A percentile compares a stretch with the other conserved stretches of the same genome.
Conservation (phyloP, 2,113 vertebrate genomes). For the Notarius lentiginosus region DNA sequence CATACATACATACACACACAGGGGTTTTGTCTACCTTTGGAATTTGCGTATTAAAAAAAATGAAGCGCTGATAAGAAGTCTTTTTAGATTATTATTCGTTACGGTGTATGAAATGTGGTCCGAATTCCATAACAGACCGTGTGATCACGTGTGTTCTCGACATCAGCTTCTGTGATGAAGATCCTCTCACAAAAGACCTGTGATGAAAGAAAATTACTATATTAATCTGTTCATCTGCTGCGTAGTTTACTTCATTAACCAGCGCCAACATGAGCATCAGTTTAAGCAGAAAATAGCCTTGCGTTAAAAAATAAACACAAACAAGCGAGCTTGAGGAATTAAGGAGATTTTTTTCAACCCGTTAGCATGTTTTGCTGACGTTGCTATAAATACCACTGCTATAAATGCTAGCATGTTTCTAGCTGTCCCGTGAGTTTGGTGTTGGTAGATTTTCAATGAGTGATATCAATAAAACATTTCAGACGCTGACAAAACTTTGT, state of each 20-base stretch:
- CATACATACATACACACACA: constrained; percentile 38
- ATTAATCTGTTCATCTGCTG: not conserved
- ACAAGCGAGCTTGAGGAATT: not conserved
- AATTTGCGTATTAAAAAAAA: not conserved
- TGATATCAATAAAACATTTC: not conserved
- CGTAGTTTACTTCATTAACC: not conserved
- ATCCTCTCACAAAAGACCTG: not conserved
- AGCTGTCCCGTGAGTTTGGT: not conserved
- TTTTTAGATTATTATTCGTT: not conserved
- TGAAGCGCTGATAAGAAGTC: not conserved
- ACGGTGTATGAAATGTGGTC: not conserved
- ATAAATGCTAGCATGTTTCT: not conserved
- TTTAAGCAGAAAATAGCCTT: not conserved
- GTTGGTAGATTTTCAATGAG: not conserved
- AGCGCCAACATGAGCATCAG: too few relatives aligned
- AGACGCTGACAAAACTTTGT: not conserved
- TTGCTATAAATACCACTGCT: too few relatives aligned
- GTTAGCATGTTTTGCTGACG: not conserved
- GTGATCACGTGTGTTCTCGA: not conserved
- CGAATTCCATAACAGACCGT: not conserved
- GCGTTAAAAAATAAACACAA: too few relatives aligned
- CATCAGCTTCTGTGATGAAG: not conserved
- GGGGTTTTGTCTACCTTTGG: not conserved
- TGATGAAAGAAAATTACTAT: not conserved
- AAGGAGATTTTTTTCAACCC: not conserved